Conservation (phyloP, 1,140 invertebrate genomes). For the Eumaeus atala region DNA sequence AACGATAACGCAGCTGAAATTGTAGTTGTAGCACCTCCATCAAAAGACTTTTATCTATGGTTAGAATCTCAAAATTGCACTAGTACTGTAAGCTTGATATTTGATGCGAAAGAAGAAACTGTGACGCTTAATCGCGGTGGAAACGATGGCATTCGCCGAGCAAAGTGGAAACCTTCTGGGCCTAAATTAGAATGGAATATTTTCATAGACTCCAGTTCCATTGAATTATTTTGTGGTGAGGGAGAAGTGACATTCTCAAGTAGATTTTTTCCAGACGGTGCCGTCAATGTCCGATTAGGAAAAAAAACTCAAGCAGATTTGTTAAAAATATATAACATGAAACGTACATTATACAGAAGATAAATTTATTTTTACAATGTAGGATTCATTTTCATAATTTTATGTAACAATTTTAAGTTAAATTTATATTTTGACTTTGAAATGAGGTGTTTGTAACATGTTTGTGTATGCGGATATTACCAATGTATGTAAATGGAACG, state of each 20-base stretch:
- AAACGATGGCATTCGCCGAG: constrained; percentile 38
- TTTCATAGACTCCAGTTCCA: constrained; percentile 56
- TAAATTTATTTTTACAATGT: background rate
- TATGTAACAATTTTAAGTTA: too few relatives aligned
- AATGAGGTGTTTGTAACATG: too few relatives aligned
- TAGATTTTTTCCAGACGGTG: constrained; percentile 43
- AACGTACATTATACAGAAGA: constrained; percentile 27
- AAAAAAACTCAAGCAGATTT: constrained; percentile 23
- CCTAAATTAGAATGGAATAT: constrained; percentile 33
- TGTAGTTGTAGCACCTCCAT: constrained; percentile 23
- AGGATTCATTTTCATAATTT: too few relatives aligned
- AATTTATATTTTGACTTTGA: too few relatives aligned
- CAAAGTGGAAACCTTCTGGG: constrained; percentile 36
- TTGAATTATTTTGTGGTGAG: constrained; percentile 59
- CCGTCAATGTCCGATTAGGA: constrained; percentile 32
- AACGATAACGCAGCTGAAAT: constrained; percentile 40
- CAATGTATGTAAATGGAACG: too few relatives aligned
- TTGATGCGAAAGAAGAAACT: constrained; percentile 23
- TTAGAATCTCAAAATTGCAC: constrained; percentile 33
- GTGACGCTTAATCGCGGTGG: constrained; percentile 46
- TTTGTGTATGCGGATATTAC: too few relatives aligned
- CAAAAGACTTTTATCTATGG: constrained; percentile 27
- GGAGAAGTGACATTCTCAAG: constrained; percentile 59
- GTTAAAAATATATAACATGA: constrained; percentile 32
- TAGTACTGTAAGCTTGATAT: constrained; percentile 33